Conservation (phyloP, 2,113 vertebrate species). For the Oenanthe oenanthe region DNA sequence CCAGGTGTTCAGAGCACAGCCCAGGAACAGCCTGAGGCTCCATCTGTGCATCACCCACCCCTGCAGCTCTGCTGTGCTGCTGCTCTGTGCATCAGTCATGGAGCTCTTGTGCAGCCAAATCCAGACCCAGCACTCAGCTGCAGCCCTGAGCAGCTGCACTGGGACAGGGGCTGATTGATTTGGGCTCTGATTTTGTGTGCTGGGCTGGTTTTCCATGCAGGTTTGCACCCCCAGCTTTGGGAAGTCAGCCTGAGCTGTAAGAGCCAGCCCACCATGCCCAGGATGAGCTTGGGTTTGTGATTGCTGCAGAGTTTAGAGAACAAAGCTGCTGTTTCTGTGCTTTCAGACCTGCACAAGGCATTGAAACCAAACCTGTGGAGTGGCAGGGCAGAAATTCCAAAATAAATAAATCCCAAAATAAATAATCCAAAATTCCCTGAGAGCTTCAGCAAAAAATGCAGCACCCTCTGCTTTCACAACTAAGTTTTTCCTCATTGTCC, state of each 20-base stretch:
- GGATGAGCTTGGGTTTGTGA: background rate
- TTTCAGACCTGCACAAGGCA: background rate
- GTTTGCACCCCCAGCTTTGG: background rate
- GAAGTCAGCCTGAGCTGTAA: background rate
- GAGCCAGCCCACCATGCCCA: background rate
- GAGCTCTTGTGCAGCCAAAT: background rate
- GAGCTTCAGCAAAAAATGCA: background rate
- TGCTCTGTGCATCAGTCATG: rapidly evolving
- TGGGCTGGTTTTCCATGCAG: background rate
- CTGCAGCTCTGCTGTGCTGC: background rate
- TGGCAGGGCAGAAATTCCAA: background rate
- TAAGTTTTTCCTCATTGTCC: background rate
- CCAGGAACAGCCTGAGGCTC: background rate
- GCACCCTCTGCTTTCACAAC: background rate
- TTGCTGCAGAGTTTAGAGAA: background rate
- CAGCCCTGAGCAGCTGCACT: background rate
- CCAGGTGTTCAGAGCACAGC: background rate
- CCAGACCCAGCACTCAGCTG: background rate
- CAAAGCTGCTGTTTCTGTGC: background rate
- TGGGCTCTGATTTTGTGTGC: background rate
- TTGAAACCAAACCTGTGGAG: background rate
- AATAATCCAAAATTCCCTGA: background rate
- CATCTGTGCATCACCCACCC: background rate
- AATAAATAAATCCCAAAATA: background rate
- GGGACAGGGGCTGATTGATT: background rate